phyloP scores from a whole-genome alignment of 2,797 vertebrate species.

The Gila robusta region DNA sequence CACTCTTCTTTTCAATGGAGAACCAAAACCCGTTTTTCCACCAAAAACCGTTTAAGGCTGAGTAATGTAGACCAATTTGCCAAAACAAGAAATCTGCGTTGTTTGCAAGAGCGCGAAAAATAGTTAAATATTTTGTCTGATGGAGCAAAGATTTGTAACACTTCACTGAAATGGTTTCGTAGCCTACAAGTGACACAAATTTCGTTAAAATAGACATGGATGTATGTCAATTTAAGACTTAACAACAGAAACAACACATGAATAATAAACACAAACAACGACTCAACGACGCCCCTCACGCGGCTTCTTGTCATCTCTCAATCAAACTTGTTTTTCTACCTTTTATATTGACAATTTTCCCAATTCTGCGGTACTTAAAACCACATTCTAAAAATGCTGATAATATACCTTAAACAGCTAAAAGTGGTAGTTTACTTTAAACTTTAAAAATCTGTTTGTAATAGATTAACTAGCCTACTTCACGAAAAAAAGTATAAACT shows the following conservation, averaged over 20 bases:
- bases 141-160: background rate
- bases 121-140: background rate
- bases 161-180: background rate
- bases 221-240: background rate
- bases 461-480: background rate
- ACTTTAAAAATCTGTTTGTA: background rate
- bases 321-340: background rate
- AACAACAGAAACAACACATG: background rate
- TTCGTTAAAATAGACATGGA: background rate
- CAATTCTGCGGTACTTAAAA: background rate
- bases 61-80: background rate
- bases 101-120: background rate
- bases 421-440: background rate
- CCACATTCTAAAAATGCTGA: background rate
- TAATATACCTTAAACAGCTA: background rate
- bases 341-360: too few relatives aligned
- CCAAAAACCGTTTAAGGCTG: background rate
- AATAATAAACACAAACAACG: slow-evolving; percentile 20
- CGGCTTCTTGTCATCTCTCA: background rate
- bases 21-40: background rate
- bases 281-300: background rate
- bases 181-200: background rate
- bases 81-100: background rate
- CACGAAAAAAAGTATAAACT: background rate
- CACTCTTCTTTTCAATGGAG: background rate